Evolutionary conservation across 2,113 vertebrate genomes (phyloP).

Genomic region (Grammomys surdaster): DNA sequence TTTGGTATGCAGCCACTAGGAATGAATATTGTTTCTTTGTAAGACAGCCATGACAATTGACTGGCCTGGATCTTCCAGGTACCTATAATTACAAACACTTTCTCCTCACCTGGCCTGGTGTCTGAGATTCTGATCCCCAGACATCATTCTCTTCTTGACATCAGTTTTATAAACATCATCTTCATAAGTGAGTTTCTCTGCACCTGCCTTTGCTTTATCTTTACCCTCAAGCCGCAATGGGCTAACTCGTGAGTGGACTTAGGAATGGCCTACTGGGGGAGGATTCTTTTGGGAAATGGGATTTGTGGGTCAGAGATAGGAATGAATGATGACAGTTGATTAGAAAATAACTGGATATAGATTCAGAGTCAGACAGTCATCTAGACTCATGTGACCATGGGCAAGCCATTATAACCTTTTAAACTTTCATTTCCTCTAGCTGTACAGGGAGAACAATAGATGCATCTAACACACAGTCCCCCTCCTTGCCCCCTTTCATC

Average conservation of each 20-base stretch:
- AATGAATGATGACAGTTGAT: not conserved
- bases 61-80: not conserved
- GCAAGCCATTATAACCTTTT: not conserved
- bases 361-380: not conserved
- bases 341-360: not conserved
- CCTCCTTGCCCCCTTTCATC: not conserved
- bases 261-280: not conserved
- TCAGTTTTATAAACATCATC: not conserved
- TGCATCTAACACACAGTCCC: not conserved
- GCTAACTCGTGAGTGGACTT: not conserved
- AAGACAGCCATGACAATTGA: not conserved
- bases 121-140: not conserved
- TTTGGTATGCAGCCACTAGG: conserved; percentile 10
- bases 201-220: not conserved
- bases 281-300: not conserved
- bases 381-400: not conserved
- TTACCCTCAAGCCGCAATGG: not conserved
- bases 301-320: not conserved
- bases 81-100: not conserved
- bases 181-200: not conserved
- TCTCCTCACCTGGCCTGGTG: not conserved
- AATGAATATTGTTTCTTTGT: not conserved
- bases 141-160: not conserved
- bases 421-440: not conserved
- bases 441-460: not conserved